Evolutionary conservation across 2,113 vertebrate species (phyloP).

Genomic region (Chrysemys picta): DNA sequence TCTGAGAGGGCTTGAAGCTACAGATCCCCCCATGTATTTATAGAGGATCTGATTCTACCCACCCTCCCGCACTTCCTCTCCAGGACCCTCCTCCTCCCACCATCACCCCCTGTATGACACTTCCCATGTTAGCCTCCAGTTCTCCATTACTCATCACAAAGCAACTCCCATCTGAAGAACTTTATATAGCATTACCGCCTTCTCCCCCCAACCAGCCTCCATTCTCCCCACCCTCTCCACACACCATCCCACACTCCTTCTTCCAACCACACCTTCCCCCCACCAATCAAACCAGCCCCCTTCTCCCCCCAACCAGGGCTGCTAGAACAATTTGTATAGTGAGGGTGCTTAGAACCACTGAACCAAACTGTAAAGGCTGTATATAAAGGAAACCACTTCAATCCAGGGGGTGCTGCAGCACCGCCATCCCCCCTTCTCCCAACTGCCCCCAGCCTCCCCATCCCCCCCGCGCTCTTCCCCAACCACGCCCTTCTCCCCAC

Average conservation of each 20-base stretch:
- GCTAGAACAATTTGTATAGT: too few relatives aligned
- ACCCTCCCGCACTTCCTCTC: not conserved
- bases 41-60: not conserved
- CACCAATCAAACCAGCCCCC: not conserved
- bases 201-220: not conserved
- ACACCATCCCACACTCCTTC: not conserved
- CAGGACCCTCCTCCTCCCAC: not conserved
- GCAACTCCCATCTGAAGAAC: not conserved
- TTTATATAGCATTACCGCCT: not conserved
- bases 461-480: too few relatives aligned
- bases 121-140: not conserved
- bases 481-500: too few relatives aligned
- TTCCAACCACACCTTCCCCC: not conserved
- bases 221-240: not conserved
- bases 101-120: not conserved
- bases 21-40: not conserved
- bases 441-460: too few relatives aligned
- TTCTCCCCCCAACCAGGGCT: not conserved
- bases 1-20: not conserved
- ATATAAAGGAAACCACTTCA: too few relatives aligned
- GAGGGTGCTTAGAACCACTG: too few relatives aligned
- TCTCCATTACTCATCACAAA: not conserved
- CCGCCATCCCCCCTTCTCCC: too few relatives aligned
- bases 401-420: too few relatives aligned
- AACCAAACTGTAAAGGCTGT: too few relatives aligned